Evolutionary conservation across 2,113 vertebrate genomes (phyloP).

Genomic region (Lontra canadensis): DNA sequence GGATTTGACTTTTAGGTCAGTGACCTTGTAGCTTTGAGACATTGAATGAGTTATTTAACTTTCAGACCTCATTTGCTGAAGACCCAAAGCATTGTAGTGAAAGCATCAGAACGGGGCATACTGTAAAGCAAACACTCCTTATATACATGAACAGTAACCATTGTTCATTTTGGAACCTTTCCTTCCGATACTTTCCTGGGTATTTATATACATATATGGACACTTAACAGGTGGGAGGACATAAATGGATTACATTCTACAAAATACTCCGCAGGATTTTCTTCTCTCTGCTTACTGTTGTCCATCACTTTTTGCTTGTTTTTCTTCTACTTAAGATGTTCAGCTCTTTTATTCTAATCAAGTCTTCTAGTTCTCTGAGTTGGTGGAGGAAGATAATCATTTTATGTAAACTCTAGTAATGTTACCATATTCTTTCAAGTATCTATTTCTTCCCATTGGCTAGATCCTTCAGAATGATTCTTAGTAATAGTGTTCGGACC

Average conservation of each 20-base stretch:
- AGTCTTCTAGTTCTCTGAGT: background rate
- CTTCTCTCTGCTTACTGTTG: background rate
- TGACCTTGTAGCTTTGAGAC: background rate
- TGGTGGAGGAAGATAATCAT: background rate
- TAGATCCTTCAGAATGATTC: background rate
- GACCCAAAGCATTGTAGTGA: background rate
- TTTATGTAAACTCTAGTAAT: background rate
- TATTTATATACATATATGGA: background rate
- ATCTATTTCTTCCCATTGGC: background rate
- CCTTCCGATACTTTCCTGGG: background rate
- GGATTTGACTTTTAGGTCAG: background rate
- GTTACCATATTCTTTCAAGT: background rate
- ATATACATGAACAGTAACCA: background rate
- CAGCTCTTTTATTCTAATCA: background rate
- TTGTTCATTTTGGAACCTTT: background rate
- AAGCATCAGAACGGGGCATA: background rate
- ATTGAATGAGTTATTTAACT: background rate
- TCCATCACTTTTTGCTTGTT: background rate
- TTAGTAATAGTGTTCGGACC: background rate
- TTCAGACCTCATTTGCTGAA: background rate
- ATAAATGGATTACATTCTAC: background rate
- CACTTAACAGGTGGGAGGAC: background rate
- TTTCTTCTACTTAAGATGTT: background rate
- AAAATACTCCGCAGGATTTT: background rate
- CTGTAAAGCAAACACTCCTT: background rate